Evolutionary conservation across 2,113 vertebrate genomes (phyloP).

Genomic region (Eira barbara): DNA sequence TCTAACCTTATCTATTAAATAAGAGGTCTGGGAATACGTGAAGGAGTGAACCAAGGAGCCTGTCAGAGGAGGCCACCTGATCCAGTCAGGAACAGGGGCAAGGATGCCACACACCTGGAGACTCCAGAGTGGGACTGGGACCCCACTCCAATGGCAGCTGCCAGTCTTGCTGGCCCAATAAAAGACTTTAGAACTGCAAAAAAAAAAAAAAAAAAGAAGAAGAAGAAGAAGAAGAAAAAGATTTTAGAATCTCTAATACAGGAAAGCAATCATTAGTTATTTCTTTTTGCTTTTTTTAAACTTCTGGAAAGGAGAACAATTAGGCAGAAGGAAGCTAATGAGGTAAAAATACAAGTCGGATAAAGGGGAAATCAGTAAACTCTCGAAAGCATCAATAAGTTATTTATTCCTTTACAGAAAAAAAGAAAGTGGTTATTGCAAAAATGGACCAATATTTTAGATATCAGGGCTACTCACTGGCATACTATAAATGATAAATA

Average conservation of each 20-base stretch:
- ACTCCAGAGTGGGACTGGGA: not conserved
- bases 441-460: not conserved
- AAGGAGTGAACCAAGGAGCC: constrained; percentile 87
- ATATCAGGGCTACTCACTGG: not conserved
- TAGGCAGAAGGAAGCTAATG: not conserved
- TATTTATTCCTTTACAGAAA: not conserved
- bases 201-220: accelerated
- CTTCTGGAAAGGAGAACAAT: not conserved
- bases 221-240: not conserved
- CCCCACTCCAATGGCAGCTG: constrained; percentile 7
- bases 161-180: constrained; percentile 66
- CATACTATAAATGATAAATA: not conserved
- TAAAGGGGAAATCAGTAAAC: not conserved
- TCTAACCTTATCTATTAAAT: not conserved
- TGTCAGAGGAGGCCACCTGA: not conserved
- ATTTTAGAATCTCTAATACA: not conserved
- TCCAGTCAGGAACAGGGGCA: not conserved
- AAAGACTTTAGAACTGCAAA: constrained; percentile 67
- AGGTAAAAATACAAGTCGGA: not conserved
- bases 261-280: not conserved
- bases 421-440: not conserved
- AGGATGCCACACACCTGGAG: not conserved
- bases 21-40: constrained; percentile 87
- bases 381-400: not conserved
- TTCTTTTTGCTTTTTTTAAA: not conserved